Conservation (phyloP, 2,113 vertebrate genomes). For the Python bivittatus region DNA sequence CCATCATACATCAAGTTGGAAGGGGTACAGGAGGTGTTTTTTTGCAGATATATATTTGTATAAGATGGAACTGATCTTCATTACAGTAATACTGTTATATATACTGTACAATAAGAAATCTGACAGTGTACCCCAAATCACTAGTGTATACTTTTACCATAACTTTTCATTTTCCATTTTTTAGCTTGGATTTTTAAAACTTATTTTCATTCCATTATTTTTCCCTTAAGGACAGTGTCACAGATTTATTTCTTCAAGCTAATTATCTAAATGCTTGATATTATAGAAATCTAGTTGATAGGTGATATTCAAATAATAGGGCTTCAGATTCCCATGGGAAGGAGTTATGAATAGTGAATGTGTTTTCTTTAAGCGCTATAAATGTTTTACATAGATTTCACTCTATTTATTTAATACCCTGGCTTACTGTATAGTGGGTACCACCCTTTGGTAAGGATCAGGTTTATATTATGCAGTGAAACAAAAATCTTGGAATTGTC, state of each 20-base stretch:
- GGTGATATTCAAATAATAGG: constrained; percentile 57
- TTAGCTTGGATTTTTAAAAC: background rate
- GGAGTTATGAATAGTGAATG: constrained; percentile 69
- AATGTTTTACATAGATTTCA: constrained; percentile 69
- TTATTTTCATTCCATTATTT: constrained; percentile 34
- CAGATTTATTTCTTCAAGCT: constrained; percentile 12
- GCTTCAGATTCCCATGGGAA: constrained; percentile 72
- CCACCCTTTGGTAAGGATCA: constrained; percentile 67
- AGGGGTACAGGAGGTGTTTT: too few species aligned
- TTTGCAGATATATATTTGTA: background rate
- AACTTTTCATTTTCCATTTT: background rate
- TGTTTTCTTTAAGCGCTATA: constrained; percentile 62
- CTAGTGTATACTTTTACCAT: background rate
- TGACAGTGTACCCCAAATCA: background rate
- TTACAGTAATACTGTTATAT: background rate
- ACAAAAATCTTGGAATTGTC: constrained; percentile 55
- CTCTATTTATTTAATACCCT: constrained; percentile 49
- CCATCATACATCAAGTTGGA: too few species aligned
- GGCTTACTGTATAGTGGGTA: constrained; percentile 59
- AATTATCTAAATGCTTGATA: constrained; percentile 41
- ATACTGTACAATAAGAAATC: background rate
- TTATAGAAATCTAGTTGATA: constrained; percentile 45
- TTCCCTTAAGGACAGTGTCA: constrained; percentile 21
- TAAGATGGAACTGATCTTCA: background rate
- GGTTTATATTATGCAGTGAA: constrained; percentile 63